Evolutionary conservation across 2,797 vertebrate genomes (phyloP), one percentile per base, ranked within the genome.

Genomic region (Acropternis orthonyx): DNA sequence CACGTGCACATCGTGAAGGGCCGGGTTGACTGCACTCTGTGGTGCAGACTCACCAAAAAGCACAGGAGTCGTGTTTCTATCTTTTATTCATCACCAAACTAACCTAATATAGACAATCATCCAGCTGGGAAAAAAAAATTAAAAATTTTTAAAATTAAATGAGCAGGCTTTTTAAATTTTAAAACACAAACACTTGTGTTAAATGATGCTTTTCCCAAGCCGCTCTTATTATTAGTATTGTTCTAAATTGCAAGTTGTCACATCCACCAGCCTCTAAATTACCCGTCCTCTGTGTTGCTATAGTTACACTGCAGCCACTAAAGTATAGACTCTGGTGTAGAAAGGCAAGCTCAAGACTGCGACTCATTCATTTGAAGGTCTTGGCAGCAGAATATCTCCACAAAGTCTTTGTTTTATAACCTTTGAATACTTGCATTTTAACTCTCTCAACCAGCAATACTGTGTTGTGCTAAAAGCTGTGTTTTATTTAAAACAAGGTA

Each of bases 221-320:
- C 13, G 0, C 78, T 94, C 93, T 95, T 80, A 77, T 93, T 90
- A 88, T 49, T 92, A 54, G 26, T 37, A 41, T 91, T 92, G 86
- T 96, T 95, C 58, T 75, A 95, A 96, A 97, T 93, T 94, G 77
- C 78, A 76, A 94, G 91, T 92, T 89, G 85, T 93, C 86, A 86
- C 77, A 86, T 94, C 51, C 85, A 76, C 87, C 77, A 88, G 82
- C 62, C 71, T 83, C 58, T 89, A 90, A 96, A 95, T 96, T 96
- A 75, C 68, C 87, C 65, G 32, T 28, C 46, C 89, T 95, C 67
- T 49, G 19, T 79, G 93, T 97, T 97, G 92, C 96, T 84, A 96
- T 87, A 67, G 97, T 67, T 85, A 96, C 96, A 28, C 51, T 4
- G 27, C 51, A 87, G 93, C 96, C 95, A 76, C 94, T 93, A 94